Conservation (phyloP, 2,113 vertebrate genomes). For the Regulus satrapa region DNA sequence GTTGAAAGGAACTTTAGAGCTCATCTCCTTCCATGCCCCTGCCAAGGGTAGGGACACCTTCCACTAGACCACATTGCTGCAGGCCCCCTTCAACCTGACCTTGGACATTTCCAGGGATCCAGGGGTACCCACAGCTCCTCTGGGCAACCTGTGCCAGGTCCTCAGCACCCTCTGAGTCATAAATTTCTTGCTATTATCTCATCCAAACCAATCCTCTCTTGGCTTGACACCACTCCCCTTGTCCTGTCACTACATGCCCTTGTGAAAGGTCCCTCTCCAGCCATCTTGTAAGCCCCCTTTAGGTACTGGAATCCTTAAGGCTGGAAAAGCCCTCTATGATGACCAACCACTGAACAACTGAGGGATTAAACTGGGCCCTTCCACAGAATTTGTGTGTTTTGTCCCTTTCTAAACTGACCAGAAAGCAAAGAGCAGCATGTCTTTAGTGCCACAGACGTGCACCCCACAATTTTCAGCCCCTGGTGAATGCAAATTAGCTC, state of each 20-base stretch:
- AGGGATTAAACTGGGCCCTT: not conserved
- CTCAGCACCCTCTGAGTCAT: not conserved
- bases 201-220: not conserved
- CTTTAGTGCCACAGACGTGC: not conserved
- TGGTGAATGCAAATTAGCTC: not conserved
- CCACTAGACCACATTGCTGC: not conserved
- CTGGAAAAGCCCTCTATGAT: not conserved
- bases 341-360: not conserved
- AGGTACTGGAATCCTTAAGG: not conserved
- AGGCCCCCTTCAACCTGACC: not conserved
- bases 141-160: not conserved
- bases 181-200: not conserved
- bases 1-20: not conserved
- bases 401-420: not conserved
- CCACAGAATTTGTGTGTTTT: not conserved
- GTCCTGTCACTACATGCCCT: not conserved
- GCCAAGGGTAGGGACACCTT: not conserved
- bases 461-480: not conserved
- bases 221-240: not conserved
- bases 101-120: not conserved
- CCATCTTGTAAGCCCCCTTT: not conserved
- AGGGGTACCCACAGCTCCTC: not conserved
- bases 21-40: not conserved
- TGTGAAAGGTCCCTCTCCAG: not conserved
- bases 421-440: not conserved